These are phyloP conservation scores for Cavia porcellus DNA, from an alignment of 2,113 vertebrate genomes.

Conservation along the genomic window DNA sequence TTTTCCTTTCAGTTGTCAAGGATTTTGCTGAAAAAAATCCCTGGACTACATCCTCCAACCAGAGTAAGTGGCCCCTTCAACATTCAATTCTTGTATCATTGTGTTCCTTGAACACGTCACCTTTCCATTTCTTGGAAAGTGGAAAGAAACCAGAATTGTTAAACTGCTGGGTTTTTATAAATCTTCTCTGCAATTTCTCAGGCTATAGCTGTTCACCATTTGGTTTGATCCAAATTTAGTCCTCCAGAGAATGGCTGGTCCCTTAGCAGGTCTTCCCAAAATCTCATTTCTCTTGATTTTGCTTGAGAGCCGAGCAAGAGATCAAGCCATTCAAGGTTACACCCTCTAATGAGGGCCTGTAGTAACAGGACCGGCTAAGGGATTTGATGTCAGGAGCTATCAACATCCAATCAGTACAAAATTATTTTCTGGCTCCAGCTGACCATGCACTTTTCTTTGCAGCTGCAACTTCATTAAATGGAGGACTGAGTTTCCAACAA, in stretches of 20 bases:
- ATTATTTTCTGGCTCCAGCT: conserved; percentile 78
- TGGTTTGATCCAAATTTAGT: conserved; percentile 22
- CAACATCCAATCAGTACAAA: conserved; percentile 74
- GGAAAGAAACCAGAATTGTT: background rate
- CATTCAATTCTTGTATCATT: background rate
- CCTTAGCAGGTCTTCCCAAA: conserved; percentile 14
- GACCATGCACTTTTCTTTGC: conserved; percentile 74
- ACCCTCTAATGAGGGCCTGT: conserved; percentile 14
- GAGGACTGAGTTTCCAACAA: conserved; percentile 75
- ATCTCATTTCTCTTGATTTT: conserved; percentile 50
- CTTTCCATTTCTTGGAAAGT: background rate
- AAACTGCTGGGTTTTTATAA: background rate
- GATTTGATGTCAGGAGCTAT: conserved; percentile 65
- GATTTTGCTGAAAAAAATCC: background rate
- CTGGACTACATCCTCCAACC: background rate
- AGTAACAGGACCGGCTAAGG: background rate
- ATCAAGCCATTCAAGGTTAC: background rate
- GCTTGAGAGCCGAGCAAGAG: conserved; percentile 5
- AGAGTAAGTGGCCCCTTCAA: background rate
- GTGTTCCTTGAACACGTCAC: background rate
- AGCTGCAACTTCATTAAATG: conserved; percentile 82
- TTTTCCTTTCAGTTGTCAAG: background rate
- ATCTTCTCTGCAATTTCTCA: background rate
- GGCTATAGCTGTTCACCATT: conserved; percentile 11
- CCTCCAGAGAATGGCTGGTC: background rate